Evolutionary conservation across 1,140 invertebrate genomes (phyloP), one percentile per base, ranked within the genome.

Genomic region (Brachionus koreanus): DNA sequence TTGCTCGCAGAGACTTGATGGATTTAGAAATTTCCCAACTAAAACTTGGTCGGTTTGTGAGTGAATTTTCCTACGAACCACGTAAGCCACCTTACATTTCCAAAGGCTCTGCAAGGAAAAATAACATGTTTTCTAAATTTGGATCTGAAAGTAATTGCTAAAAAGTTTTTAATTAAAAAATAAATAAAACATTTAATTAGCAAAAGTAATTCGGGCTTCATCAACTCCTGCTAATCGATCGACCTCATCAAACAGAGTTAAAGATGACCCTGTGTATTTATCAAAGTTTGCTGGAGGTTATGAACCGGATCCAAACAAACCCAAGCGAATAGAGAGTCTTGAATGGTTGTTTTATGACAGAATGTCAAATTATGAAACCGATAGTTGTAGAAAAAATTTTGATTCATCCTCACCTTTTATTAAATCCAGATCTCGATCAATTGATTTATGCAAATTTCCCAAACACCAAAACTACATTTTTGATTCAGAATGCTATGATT

Each of bases 201-300:
- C 49, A 19, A 57, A 9, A 7, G 7, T 19, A 23, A 74, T 43
- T 7, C 69, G 37, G 13, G 35, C 23, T 39, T 25, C 39, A 43
- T 42, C 69, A 23, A 42, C 39, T 23, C 69, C 69, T 74, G 35
- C n/a, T 74, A 16, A 43, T 74, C 69, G 37, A 74, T 23, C 35
- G 37, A 42, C 16, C 19, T 25, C 33, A n/a, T 16, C 39, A 12
- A 37, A 65, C 23, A 29, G 63, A 37, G 3, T 16, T 43, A 42
- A 98, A 89, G 95, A 98, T 87, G 97, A 99, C 88, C 95, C 97
- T 5, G 98, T 99, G 85, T 94, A 96, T 89, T 89, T 99, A 85
- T 94, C 96, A 5, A 95, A 97, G 89, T 98, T 94, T 90, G 97
- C 97, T 5, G 94, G 91, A 67, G 97, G 94, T n/a, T 94, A 95